Conservation (phyloP, 2,113 vertebrate species). For the Vidua chalybeata region DNA sequence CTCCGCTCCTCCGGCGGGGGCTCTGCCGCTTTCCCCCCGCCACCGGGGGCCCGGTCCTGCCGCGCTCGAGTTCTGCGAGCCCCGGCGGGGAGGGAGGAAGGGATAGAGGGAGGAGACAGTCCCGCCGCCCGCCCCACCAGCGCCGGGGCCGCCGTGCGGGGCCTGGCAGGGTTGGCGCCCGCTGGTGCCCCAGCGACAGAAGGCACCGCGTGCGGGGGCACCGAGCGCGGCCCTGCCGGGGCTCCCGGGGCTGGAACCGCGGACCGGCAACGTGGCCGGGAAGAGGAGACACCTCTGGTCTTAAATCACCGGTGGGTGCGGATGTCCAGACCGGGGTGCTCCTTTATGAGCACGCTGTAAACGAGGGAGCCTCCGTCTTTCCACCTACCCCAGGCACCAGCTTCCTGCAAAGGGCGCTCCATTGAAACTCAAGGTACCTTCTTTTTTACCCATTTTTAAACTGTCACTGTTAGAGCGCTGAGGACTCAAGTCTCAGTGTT, state of each 20-base stretch:
- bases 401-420: neutral
- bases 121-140: neutral
- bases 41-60: neutral
- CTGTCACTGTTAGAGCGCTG: neutral
- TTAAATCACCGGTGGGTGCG: neutral
- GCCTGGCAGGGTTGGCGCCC: neutral
- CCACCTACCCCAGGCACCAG: neutral
- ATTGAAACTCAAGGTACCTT: neutral
- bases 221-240: neutral
- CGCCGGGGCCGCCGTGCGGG: neutral
- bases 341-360: neutral
- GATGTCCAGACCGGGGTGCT: neutral
- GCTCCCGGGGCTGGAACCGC: neutral
- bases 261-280: neutral
- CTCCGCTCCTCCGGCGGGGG: neutral
- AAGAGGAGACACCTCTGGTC: neutral
- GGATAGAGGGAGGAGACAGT: neutral
- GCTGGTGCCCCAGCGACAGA: neutral
- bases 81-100: neutral
- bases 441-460: neutral
- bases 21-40: neutral
- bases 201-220: neutral
- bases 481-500: neutral
- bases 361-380: neutral
- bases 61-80: neutral